These are phyloP conservation scores for Nerophis ophidion DNA, from an alignment of 2,113 vertebrate species.

Conservation along the genomic window DNA sequence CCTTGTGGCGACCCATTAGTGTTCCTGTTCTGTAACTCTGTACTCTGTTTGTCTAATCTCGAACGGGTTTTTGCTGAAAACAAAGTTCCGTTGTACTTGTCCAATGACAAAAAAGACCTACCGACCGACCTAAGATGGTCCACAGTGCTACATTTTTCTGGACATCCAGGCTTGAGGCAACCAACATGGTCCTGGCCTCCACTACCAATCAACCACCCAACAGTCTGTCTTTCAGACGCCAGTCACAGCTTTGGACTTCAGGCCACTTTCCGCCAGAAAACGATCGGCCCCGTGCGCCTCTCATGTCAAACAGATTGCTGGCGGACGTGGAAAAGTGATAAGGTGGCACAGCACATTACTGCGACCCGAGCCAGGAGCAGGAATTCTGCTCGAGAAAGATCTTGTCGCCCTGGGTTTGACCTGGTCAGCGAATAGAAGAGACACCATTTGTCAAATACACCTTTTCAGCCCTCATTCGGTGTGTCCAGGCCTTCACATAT, in stretches of 20 bases:
- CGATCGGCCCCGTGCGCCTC: neutral
- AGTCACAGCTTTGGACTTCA: neutral
- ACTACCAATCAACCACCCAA: neutral
- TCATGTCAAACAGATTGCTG: constrained; percentile 6
- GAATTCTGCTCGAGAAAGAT: neutral
- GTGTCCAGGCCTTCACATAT: neutral
- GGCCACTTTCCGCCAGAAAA: constrained; percentile 1
- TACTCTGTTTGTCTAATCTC: too few species aligned
- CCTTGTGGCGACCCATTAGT: too few species aligned
- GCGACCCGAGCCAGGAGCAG: neutral
- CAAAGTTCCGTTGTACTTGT: too few species aligned
- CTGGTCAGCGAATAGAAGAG: neutral
- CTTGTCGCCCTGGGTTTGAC: neutral
- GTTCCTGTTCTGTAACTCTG: too few species aligned
- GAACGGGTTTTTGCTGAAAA: too few species aligned
- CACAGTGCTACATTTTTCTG: neutral
- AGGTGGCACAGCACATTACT: constrained; percentile 3
- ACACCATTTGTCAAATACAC: neutral
- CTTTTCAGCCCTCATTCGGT: neutral
- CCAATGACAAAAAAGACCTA: too few species aligned
- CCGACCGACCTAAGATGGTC: too few species aligned
- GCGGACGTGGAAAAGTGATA: constrained; percentile 7
- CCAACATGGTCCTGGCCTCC: neutral
- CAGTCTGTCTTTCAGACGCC: neutral
- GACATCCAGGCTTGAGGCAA: neutral